These are phyloP conservation scores for Lycaon pictus DNA, from an alignment of 2,113 vertebrate genomes.

Conservation along the genomic window DNA sequence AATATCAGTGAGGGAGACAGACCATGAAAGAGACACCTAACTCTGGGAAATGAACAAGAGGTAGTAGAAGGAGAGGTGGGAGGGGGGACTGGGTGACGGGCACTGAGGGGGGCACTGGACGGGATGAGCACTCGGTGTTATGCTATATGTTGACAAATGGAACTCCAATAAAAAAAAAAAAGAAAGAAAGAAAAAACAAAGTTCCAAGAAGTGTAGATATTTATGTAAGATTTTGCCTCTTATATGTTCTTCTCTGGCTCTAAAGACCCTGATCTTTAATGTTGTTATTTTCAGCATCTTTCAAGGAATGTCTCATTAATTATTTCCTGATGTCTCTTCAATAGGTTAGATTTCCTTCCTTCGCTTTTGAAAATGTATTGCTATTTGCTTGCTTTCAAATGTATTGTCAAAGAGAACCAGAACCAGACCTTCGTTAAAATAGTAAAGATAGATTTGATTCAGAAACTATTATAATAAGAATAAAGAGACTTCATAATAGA, in stretches of 20 bases:
- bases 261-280: neutral
- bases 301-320: neutral
- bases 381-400: neutral
- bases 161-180: too few species aligned
- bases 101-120: too few species aligned
- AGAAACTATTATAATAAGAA: neutral
- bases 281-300: neutral
- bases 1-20: too few species aligned
- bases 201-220: neutral
- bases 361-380: neutral
- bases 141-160: too few species aligned
- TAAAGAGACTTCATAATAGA: neutral
- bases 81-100: too few species aligned
- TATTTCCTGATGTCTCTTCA: neutral
- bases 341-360: neutral
- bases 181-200: neutral
- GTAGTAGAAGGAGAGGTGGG: too few species aligned
- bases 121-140: too few species aligned
- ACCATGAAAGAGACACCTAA: too few species aligned
- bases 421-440: neutral
- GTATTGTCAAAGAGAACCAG: neutral
- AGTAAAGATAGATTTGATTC: neutral
- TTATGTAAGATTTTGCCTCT: neutral
- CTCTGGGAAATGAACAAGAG: too few species aligned
- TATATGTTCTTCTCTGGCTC: neutral